Base-by-base conservation (phyloP, 1,140 invertebrate species). In the Cephus cinctus region DNA sequence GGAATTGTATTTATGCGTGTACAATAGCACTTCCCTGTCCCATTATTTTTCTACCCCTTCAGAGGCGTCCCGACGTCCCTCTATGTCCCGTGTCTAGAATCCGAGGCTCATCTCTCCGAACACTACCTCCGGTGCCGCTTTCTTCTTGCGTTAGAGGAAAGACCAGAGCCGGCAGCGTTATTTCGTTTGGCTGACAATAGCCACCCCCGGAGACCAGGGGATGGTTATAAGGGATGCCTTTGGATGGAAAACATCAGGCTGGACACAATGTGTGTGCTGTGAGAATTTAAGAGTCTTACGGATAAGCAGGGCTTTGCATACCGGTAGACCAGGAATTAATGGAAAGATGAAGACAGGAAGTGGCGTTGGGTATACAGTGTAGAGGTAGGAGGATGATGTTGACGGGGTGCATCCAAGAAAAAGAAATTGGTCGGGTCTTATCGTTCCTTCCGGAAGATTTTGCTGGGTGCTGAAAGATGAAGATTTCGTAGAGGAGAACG, bases 1-100 rank as follows among this genome's bases (percentile, higher is more conserved):
- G 48, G 47, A 56, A 62, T 61, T 54, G 53, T 59, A 56, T 61
- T 56, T 51, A 57, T 50, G 40, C 44, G 30, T 43, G 53, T 41
- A 50, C 52, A 52, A 51, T 47, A 30, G 42, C 53, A 53, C 43
- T 45, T 43, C 32, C 38, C 49, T 54, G 34, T 50, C 58, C 43
- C 49, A 47, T 63, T 59, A 53, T 49, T 57, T 43, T 43, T 25
- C n/a, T n/a, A 18, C 20, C 32, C 32, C 23, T 42, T 25, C 32
- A 30, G n/a, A n/a, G n/a, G n/a, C n/a, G n/a, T 46, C 31, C 43
- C 11, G 4, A 25, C 23, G 15, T 14, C n/a, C 14, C 15, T 45
- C 35, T n/a, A 25, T 23, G 41, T 23, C 11, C 15, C 27, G 14
- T 14, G 6, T n/a, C n/a, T n/a, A n/a, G n/a, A n/a, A n/a, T n/a